phyloP scores from a whole-genome alignment of 2,888 invertebrate genomes.

The Suillia variegata region DNA sequence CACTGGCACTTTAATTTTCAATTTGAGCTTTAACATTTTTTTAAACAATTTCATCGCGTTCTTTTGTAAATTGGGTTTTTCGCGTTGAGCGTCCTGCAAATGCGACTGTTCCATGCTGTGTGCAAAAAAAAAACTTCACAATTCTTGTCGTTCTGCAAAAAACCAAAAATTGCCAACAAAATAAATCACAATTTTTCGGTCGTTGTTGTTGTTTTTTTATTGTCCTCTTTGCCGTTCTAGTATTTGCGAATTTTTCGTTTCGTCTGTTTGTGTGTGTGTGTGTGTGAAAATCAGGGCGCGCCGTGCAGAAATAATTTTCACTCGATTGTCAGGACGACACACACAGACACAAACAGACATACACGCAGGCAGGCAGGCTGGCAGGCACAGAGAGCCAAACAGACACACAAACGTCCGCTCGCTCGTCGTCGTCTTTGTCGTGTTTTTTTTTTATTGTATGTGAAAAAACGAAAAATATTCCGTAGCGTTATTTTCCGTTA shows the following conservation, averaged over 20 bases:
- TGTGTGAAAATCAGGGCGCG: slow-evolving; percentile 34
- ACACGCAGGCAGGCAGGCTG: slow-evolving; percentile 24
- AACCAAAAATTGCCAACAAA: not conserved
- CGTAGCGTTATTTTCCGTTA: slow-evolving; percentile 22
- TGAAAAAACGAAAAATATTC: slow-evolving; percentile 9
- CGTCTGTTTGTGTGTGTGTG: not conserved
- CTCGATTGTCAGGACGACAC: slow-evolving; percentile 18
- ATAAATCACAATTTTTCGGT: too few relatives aligned
- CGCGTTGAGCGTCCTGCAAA: too few relatives aligned
- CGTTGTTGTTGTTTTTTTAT: too few relatives aligned
- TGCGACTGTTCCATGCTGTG: too few relatives aligned
- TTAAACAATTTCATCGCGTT: too few relatives aligned
- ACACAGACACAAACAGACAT: slow-evolving; percentile 12
- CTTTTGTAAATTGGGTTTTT: too few relatives aligned
- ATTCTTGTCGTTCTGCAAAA: too few relatives aligned
- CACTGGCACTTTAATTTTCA: too few relatives aligned
- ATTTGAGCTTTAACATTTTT: too few relatives aligned
- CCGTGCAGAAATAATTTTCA: slow-evolving; percentile 29
- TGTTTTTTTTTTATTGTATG: not conserved
- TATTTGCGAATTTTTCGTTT: not conserved
- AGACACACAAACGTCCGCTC: too few relatives aligned
- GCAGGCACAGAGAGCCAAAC: slow-evolving; percentile 20
- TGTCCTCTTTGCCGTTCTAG: slow-evolving; percentile 2
- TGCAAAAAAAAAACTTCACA: too few relatives aligned
- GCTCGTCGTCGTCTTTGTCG: too few relatives aligned